phyloP scores from a whole-genome alignment of 1,140 invertebrate species.

The Arion vulgaris region DNA sequence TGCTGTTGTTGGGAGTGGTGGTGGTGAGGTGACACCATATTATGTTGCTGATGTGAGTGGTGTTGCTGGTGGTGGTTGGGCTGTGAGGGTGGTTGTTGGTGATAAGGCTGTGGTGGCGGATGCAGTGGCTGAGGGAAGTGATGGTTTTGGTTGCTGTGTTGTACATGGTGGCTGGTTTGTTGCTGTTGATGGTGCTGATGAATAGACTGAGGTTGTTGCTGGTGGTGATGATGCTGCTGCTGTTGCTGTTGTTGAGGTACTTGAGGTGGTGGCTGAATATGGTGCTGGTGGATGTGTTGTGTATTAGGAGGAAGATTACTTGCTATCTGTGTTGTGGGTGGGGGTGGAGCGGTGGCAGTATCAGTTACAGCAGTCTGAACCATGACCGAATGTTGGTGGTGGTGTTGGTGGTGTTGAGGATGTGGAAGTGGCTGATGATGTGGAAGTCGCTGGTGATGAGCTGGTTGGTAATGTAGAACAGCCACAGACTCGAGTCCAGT shows the following conservation, averaged over 20 bases:
- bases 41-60: slow-evolving; percentile 21
- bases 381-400: slow-evolving; percentile 17
- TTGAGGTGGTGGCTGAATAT: background rate
- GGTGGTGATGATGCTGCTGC: slow-evolving; percentile 25
- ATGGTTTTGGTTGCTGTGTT: background rate
- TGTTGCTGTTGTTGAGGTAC: slow-evolving; percentile 22
- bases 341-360: background rate
- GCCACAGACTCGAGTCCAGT: background rate
- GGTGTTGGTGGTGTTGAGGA: slow-evolving; percentile 3
- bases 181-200: background rate
- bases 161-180: background rate
- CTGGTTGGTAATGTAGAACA: slow-evolving; percentile 1
- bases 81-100: background rate
- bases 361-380: background rate
- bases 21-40: background rate
- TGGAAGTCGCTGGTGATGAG: background rate
- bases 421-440: background rate
- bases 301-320: background rate
- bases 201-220: background rate
- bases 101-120: background rate
- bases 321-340: slow-evolving; percentile 11
- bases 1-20: slow-evolving; percentile 10
- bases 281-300: slow-evolving; percentile 1
- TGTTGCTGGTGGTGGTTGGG: background rate
- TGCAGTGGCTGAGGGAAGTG: background rate